These are phyloP conservation scores for Drosophila sulfurigaster DNA, from an alignment of 1,140 invertebrate genomes.

Conservation along the genomic window DNA sequence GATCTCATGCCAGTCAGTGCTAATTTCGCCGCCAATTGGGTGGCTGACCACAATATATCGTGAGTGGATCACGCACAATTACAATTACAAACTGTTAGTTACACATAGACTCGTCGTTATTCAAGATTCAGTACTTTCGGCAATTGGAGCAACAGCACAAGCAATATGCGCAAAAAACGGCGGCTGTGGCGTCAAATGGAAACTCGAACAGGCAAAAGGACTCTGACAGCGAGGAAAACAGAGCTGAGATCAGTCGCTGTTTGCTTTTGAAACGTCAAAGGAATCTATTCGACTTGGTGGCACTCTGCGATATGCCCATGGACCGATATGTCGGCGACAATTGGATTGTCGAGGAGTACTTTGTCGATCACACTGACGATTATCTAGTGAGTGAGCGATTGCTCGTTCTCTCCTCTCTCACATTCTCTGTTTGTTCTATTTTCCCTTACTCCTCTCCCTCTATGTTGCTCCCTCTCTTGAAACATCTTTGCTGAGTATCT, in stretches of 20 bases:
- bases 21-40: conserved; percentile 58
- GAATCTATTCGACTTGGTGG: conserved; percentile 79
- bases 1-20: conserved; percentile 35
- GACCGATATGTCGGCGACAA: conserved; percentile 68
- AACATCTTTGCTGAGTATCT: too few species aligned
- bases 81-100: not conserved
- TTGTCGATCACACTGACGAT: conserved; percentile 75
- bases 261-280: conserved; percentile 65
- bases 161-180: conserved; percentile 47
- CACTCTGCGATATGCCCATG: conserved; percentile 69
- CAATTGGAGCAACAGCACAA: conserved; percentile 65
- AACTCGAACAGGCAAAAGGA: conserved; percentile 22
- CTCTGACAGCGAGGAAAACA: not conserved
- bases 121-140: conserved; percentile 81
- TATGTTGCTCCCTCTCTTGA: not conserved
- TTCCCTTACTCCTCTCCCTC: conserved; percentile 1
- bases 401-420: not conserved
- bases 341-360: conserved; percentile 81
- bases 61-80: conserved; percentile 13
- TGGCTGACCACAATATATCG: conserved; percentile 34
- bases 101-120: not conserved
- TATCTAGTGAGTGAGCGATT: conserved; percentile 71
- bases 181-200: conserved; percentile 41
- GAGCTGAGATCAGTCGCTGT: conserved; percentile 50
- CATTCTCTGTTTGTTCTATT: conserved; percentile 6